Base-by-base conservation (phyloP, 2,113 vertebrate genomes). In the Lethenteron camtschaticum region DNA sequence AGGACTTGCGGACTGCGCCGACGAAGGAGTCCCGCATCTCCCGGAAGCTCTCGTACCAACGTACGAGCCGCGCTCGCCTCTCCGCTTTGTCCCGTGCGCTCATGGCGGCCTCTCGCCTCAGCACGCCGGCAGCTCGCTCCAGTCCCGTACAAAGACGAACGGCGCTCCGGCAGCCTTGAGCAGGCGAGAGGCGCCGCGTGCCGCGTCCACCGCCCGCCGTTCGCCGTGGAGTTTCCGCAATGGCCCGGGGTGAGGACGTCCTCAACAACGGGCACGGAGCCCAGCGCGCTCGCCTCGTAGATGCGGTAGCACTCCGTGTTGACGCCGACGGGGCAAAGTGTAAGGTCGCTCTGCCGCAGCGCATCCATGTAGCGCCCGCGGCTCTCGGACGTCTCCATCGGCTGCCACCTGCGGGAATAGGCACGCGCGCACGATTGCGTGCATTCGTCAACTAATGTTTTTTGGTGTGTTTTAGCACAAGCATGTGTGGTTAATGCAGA, bases 311-410 rank as follows among this genome's bases (percentile, higher is more conserved):
- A 66, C 24, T 66, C 63, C 24, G 63, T 66, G 63, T 66, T 66
- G 63, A 66, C 24, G 63, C 63, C 63, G 24, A 66, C 63, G 63
- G 63, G 63, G 24, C 63, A 16, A n/a, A 66, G 63, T n/a, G 63
- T 66, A n/a, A 66, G 63, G 63, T 66, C 63, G 63, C 63, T 66
- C 63, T 66, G 63, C 63, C 24, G 63, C 63, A 66, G 63, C 24
- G 63, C 63, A 66, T 66, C n/a, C 10, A 9, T n/a, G 63, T 66
- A 66, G 24, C n/a, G 63, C n/a, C 10, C 63, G 24, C n/a, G 63
- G 24, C 63, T 66, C 24, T 66, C 63, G 9, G 10, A n/a, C 2
- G 63, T 66, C 63, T 66, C 63, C 63, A 66, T 66, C 24, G 63
- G 63, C 10, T 66, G 63, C 63, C 63, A 66, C 24, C 63, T 66